A percentile compares a stretch with the other conserved stretches of the same genome.
phyloP scores from a whole-genome alignment of 2,888 invertebrate genomes.

The Drosophila prostipennis region DNA sequence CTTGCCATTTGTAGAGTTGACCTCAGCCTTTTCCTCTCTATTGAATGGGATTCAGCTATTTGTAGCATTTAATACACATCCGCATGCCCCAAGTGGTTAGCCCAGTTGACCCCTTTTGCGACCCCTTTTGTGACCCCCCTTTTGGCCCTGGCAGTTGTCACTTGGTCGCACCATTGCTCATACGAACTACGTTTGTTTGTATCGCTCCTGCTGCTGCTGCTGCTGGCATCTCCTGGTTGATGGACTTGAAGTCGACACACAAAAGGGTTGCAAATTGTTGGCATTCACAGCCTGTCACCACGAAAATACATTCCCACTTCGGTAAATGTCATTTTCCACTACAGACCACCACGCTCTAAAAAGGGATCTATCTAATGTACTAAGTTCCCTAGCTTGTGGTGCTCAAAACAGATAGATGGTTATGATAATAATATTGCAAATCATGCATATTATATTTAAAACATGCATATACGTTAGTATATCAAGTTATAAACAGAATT shows the following conservation, averaged over 20 bases:
- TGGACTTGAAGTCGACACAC: constrained; percentile 24
- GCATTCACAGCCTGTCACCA: constrained; percentile 23
- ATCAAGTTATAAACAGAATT: no score
- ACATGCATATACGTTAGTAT: no score
- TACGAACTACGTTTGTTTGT: no score
- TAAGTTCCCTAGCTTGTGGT: no score
- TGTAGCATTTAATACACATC: constrained; percentile 64
- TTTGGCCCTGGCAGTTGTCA: constrained; percentile 50
- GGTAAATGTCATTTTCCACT: not conserved
- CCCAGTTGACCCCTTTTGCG: constrained; percentile 10
- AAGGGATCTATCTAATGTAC: no score
- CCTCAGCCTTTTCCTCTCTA: constrained; percentile 28
- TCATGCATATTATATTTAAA: no score
- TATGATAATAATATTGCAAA: no score
- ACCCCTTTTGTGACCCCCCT: not conserved
- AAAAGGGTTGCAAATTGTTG: constrained; percentile 32
- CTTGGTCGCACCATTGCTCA: constrained; percentile 33
- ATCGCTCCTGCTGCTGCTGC: not conserved
- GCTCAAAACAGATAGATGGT: no score
- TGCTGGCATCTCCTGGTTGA: constrained; percentile 16
- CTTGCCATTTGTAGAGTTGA: constrained; percentile 31
- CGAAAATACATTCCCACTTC: not conserved
- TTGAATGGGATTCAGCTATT: constrained; percentile 61
- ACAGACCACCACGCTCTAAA: no score
- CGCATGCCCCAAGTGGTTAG: constrained; percentile 19